phyloP scores from a whole-genome alignment of 2,888 invertebrate species.

The Ischnura elegans region DNA sequence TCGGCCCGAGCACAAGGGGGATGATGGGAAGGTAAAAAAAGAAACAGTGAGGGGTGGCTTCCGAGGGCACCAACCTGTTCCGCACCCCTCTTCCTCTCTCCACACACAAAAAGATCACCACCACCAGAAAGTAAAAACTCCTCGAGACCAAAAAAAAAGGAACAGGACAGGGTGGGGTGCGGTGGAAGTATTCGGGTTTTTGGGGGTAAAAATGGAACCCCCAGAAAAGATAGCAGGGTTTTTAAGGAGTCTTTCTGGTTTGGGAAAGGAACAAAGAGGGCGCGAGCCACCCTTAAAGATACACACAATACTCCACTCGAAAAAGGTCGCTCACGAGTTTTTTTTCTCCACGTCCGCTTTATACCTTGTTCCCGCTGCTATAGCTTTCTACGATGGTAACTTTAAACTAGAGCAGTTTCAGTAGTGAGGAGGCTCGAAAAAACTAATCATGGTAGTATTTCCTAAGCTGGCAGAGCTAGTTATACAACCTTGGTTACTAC shows the following conservation, averaged over 20 bases:
- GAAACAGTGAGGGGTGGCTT: neutral
- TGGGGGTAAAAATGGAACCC: too few relatives aligned
- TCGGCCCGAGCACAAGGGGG: neutral
- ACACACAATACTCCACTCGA: slow-evolving; percentile 17
- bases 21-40: neutral
- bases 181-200: too few relatives aligned
- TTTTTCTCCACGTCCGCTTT: neutral
- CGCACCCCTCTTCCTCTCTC: neutral
- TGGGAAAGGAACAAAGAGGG: neutral
- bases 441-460: too few relatives aligned
- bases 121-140: neutral
- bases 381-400: too few relatives aligned
- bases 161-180: neutral
- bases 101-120: neutral
- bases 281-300: neutral
- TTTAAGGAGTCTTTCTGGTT: neutral
- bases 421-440: too few relatives aligned
- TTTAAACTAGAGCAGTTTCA: too few relatives aligned
- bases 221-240: slow-evolving; percentile 1
- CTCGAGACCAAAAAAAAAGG: neutral
- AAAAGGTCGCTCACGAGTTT: neutral
- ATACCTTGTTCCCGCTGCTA: neutral
- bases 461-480: too few relatives aligned
- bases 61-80: neutral
- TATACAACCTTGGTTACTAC: too few relatives aligned